Evolutionary conservation across 2,797 vertebrate species (phyloP).

Genomic region (Pelobates cultripes): DNA sequence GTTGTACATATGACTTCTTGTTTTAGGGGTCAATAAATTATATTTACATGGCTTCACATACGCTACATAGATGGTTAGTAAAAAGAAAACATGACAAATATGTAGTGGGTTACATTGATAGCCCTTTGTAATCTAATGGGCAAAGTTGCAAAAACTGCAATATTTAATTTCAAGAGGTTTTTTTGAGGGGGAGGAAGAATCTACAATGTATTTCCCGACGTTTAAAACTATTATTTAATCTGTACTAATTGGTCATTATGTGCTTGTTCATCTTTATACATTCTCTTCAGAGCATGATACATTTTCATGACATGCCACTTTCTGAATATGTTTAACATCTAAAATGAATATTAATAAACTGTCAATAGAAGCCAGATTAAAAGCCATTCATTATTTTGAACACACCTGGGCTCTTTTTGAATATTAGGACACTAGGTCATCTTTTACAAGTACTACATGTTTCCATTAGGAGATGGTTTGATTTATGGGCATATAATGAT

Average conservation of each 20-base stretch:
- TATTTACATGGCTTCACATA: too few relatives aligned
- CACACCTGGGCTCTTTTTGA: neutral
- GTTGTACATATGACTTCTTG: too few relatives aligned
- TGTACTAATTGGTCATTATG: neutral
- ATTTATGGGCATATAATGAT: neutral
- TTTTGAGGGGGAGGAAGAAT: too few relatives aligned
- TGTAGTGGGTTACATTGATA: too few relatives aligned
- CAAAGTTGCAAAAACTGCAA: too few relatives aligned
- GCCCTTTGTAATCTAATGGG: too few relatives aligned
- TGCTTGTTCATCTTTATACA: neutral
- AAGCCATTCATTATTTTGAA: neutral
- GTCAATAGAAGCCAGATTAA: neutral
- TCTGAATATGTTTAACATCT: neutral
- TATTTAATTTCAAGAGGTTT: too few relatives aligned
- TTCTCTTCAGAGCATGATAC: neutral
- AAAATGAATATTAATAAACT: constrained; percentile 9
- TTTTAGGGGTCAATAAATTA: too few relatives aligned
- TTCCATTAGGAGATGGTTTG: neutral
- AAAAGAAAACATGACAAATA: too few relatives aligned
- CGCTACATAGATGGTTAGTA: too few relatives aligned
- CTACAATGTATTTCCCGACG: too few relatives aligned
- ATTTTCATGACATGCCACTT: neutral
- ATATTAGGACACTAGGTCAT: neutral
- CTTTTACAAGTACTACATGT: neutral
- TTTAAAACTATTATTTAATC: neutral